phyloP scores from a whole-genome alignment of 2,797 vertebrate genomes.

The Crocidura indochinensis region DNA sequence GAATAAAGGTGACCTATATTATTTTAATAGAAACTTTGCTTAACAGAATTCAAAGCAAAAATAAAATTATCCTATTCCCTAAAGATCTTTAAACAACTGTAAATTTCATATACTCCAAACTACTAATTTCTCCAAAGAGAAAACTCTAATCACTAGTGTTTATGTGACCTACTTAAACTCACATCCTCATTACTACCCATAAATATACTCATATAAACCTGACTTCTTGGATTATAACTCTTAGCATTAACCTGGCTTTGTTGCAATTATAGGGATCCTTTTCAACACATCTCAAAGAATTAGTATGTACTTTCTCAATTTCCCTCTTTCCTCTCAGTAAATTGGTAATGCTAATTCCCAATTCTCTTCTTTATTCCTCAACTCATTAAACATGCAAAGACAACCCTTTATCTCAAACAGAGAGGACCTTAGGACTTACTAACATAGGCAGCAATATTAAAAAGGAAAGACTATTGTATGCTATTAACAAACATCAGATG shows the following conservation, averaged over 20 bases:
- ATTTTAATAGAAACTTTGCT: neutral
- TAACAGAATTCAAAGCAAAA: neutral
- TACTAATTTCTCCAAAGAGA: constrained; percentile 40
- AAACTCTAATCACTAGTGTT: constrained; percentile 12
- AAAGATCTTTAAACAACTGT: no score
- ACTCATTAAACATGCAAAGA: neutral
- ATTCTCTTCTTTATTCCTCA: neutral
- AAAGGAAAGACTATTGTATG: neutral
- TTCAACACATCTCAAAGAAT: neutral
- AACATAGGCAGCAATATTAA: neutral
- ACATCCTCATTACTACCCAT: no score
- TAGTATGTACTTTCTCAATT: neutral
- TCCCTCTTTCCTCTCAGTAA: neutral
- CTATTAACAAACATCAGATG: constrained; percentile 4
- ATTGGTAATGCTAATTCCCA: neutral
- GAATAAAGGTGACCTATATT: neutral
- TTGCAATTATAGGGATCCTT: neutral
- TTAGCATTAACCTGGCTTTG: neutral
- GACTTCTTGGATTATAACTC: neutral
- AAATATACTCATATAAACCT: neutral
- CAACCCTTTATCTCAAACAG: neutral
- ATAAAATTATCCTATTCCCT: neutral
- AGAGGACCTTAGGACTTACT: neutral
- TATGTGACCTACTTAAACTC: neutral
- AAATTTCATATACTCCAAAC: neutral